Percentiles rank a stretch among this genome's conserved stretches.
Evolutionary conservation across 2,888 invertebrate species (phyloP).

Genomic region (Drosophila nr. fundita): DNA sequence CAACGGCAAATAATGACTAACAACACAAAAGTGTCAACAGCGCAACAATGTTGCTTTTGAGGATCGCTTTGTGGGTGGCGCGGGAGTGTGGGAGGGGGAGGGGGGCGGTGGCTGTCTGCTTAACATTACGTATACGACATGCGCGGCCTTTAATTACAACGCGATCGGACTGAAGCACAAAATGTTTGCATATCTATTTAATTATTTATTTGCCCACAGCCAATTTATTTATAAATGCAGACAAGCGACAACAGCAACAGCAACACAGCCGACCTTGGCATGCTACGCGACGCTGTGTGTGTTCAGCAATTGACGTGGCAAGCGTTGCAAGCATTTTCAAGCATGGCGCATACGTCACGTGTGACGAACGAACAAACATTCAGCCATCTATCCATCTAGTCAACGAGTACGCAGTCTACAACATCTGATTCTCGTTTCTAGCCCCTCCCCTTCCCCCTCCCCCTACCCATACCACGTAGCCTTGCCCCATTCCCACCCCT

Average conservation of each 20-base stretch:
- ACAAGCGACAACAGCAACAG: constrained; percentile 40
- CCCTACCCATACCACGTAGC: not conserved
- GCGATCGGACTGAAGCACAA: constrained; percentile 48
- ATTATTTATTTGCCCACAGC: constrained; percentile 72
- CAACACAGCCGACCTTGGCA: constrained; percentile 51
- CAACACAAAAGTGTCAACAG: constrained; percentile 60
- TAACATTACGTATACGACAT: constrained; percentile 60
- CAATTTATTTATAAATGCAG: constrained; percentile 76
- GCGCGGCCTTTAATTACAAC: constrained; percentile 56
- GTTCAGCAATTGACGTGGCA: constrained; percentile 54
- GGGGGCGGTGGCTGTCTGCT: not conserved
- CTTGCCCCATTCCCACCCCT: not conserved
- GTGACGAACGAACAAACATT: constrained; percentile 35
- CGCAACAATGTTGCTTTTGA: constrained; percentile 28
- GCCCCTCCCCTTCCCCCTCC: not conserved
- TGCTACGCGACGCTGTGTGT: constrained; percentile 25
- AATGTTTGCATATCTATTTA: constrained; percentile 68
- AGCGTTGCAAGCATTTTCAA: constrained; percentile 30
- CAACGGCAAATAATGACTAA: constrained; percentile 64
- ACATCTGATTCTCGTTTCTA: not conserved
- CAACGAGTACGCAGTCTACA: not conserved
- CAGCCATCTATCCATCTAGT: not conserved
- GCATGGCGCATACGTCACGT: constrained; percentile 61
- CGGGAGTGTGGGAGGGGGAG: not conserved
- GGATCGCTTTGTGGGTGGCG: constrained; percentile 22